Base-by-base conservation (phyloP, 2,888 invertebrate genomes). In the Falcaria lacertinaria region DNA sequence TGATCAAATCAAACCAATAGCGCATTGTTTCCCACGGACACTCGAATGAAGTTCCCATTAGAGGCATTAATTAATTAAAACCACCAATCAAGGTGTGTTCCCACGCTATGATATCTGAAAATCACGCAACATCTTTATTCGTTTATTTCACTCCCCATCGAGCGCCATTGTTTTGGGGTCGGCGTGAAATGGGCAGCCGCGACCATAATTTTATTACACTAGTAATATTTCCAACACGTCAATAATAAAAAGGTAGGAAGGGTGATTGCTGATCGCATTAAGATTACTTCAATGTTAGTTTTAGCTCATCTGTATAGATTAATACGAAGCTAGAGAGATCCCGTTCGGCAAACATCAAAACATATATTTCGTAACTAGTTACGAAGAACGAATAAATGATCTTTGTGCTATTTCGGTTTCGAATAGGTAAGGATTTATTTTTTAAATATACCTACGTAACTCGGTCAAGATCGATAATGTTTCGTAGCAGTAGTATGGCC, bases 101-200 rank as follows among this genome's bases (percentile, higher is more conserved):
- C 85, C 84, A 83, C 82, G 81, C 69, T 68, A 69, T 82, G 83
- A 87, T 88, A 85, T 80, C 85, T 79, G 69, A 57, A 80, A 87
- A 89, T 89, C 89, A 89, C 87, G 89, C 89, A 88, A 89, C 87
- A 88, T 89, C 89, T 89, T 88, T 77, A 88, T 84, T 74, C 74
- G 63, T 73, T 79, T 78, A 80, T 81, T 80, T 72, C 77, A 81
- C 81, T 80, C 67, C 72, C 66, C 68, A 59, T 37, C 50, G 42
- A 41, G 40, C 51, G 51, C 74, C 77, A 78, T 89, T 89, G 87
- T 88, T 88, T 86, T 80, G 80, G 73, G 87, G 88, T 87, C 71
- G 69, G 88, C 80, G 87, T 83, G 84, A 88, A 87, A 85, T 74
- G 74, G 80, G 67, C 74, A 60, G 71, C 68, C 59, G 52, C 58